These are phyloP conservation scores for Indicator maculatus DNA, from an alignment of 2,113 vertebrate genomes.

Conservation along the genomic window DNA sequence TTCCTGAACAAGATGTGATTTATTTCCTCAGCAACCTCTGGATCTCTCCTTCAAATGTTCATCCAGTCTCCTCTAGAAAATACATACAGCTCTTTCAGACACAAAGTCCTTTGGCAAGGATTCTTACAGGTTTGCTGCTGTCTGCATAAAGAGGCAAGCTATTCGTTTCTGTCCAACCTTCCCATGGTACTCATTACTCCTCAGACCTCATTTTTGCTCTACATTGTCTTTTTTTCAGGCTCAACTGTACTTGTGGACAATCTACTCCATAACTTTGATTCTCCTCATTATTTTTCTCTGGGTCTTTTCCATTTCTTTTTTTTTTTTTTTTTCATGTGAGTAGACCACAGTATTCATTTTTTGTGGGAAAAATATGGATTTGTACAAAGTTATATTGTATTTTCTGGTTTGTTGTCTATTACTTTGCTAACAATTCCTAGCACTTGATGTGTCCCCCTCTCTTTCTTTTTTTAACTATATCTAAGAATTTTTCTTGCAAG, in stretches of 20 bases:
- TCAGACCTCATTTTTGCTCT: background rate
- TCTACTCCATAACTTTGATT: background rate
- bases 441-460: background rate
- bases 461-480: accelerated
- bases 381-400: background rate
- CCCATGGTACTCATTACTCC: background rate
- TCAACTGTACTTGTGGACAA: background rate
- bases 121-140: background rate
- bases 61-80: background rate
- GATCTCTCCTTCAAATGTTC: background rate
- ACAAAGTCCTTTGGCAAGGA: background rate
- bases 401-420: background rate
- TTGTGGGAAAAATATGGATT: background rate
- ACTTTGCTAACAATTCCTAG: background rate
- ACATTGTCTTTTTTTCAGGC: background rate
- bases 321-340: background rate
- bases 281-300: too few species aligned
- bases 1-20: background rate
- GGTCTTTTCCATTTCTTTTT: background rate
- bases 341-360: background rate
- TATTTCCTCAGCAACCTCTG: background rate
- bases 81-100: background rate
- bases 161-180: background rate
- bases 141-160: background rate
- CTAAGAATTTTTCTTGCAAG: background rate